phyloP scores from a whole-genome alignment of 2,888 invertebrate species.

The Acanthopleura granulata region DNA sequence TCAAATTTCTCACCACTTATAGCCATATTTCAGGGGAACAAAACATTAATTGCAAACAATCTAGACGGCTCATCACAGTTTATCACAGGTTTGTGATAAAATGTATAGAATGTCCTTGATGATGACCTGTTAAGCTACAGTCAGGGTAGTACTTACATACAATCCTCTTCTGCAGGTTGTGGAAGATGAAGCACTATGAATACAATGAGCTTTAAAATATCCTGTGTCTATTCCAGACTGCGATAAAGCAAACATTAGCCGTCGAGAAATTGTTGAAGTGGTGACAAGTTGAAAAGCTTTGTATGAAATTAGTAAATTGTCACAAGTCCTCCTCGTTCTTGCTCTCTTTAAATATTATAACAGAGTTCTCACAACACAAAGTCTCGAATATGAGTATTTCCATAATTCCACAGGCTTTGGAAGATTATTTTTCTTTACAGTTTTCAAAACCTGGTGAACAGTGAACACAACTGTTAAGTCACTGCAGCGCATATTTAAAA shows the following conservation, averaged over 20 bases:
- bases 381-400: background rate
- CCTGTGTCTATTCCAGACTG: background rate
- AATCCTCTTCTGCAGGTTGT: background rate
- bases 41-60: no score
- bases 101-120: background rate
- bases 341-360: background rate
- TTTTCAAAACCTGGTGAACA: background rate
- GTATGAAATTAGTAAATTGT: no score
- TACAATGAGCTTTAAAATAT: background rate
- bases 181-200: background rate
- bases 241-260: constrained; percentile 18
- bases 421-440: background rate
- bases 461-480: background rate
- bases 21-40: no score
- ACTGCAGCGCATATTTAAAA: no score
- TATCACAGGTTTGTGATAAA: background rate
- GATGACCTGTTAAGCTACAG: background rate
- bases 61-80: no score
- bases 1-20: no score
- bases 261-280: background rate
- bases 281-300: background rate
- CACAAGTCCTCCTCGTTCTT: background rate
- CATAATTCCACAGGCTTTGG: background rate
- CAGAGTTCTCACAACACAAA: background rate
- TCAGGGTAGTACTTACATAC: background rate